Conservation (phyloP, 1,140 invertebrate species). For the Hirudo medicinalis region DNA sequence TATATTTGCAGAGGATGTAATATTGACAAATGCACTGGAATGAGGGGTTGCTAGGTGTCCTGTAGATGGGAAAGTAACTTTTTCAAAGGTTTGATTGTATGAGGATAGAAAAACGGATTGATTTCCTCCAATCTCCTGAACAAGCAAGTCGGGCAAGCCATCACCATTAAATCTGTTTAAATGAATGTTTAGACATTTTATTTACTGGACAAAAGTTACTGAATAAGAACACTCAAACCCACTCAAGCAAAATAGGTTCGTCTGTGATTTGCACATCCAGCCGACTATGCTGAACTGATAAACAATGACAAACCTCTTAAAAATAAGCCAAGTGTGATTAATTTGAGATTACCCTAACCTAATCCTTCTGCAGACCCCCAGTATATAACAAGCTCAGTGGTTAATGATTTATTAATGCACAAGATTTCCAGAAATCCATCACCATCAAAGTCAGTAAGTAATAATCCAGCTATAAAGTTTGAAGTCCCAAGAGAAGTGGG, state of each 20-base stretch:
- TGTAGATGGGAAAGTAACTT: background rate
- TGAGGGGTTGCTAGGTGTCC: too few relatives aligned
- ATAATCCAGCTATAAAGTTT: background rate
- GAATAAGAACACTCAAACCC: background rate
- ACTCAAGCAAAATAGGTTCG: conserved; percentile 2
- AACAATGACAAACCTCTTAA: background rate
- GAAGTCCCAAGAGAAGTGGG: background rate
- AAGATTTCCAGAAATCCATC: background rate
- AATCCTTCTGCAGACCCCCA: background rate
- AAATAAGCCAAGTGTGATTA: background rate
- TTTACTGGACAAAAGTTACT: background rate
- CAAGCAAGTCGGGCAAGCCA: background rate
- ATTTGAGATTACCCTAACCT: background rate
- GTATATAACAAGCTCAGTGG: background rate
- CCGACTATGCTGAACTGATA: background rate
- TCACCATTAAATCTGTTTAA: background rate
- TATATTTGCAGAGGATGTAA: background rate
- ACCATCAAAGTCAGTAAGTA: background rate
- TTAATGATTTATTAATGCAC: background rate
- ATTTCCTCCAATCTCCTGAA: background rate
- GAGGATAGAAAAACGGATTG: background rate
- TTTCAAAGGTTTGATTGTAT: background rate
- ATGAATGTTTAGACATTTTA: background rate
- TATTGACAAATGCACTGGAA: background rate
- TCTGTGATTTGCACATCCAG: background rate